Conservation (phyloP, 2,888 invertebrate genomes). For the Eristalis intricaria region DNA sequence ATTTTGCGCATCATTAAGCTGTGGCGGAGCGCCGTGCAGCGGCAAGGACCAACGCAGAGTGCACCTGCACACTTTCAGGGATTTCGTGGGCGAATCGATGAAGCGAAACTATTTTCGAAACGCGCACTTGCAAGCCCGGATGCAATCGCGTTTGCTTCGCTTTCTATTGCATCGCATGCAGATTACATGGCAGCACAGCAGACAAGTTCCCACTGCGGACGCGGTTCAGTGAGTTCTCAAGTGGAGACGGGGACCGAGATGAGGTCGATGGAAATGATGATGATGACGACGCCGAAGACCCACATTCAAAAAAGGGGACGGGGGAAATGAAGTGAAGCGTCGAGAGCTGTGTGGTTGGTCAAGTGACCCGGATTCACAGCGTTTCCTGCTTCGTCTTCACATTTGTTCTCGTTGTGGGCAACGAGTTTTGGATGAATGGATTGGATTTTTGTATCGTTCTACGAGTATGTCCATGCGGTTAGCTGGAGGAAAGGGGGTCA, state of each 20-base stretch:
- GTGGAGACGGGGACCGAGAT: conserved; percentile 18
- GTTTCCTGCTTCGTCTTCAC: conserved; percentile 50
- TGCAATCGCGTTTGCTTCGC: conserved; percentile 29
- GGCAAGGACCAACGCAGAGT: not conserved
- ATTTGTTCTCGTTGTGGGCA: conserved; percentile 39
- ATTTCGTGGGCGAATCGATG: conserved; percentile 4
- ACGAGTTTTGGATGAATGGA: conserved; percentile 1
- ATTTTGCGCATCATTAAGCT: conserved; percentile 27
- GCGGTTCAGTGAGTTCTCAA: conserved; percentile 55
- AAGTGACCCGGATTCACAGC: conserved; percentile 64
- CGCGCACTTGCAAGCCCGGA: conserved; percentile 44
- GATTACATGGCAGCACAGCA: conserved; percentile 24
- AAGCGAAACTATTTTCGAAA: conserved; percentile 60
- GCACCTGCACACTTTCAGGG: not conserved
- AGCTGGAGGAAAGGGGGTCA: conserved; percentile 40
- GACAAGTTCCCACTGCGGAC: conserved; percentile 20
- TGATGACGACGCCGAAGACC: conserved; percentile 48
- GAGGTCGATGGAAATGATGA: conserved; percentile 12
- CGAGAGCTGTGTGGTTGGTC: conserved; percentile 50
- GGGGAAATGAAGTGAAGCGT: conserved; percentile 24
- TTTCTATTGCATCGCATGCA: conserved; percentile 12
- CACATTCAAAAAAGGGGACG: conserved; percentile 28
- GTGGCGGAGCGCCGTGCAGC: not conserved
- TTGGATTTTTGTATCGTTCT: conserved; percentile 14
- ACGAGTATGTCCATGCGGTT: conserved; percentile 4